Evolutionary conservation across 2,797 vertebrate species (phyloP).

Genomic region (Chaetophractus vellerosus): DNA sequence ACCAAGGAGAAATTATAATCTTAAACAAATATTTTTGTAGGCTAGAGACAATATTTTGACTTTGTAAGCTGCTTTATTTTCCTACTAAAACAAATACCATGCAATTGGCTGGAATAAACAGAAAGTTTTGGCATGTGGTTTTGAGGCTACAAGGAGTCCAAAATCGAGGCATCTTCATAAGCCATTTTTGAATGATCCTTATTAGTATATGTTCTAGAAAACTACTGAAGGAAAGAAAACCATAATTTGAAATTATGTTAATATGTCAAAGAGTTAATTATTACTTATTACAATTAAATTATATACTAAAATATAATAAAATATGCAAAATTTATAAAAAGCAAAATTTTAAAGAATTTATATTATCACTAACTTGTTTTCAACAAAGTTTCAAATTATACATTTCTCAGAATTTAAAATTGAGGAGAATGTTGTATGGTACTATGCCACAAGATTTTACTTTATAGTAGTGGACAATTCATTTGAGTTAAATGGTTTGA

Average conservation of each 20-base stretch:
- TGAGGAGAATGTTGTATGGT: rapidly evolving
- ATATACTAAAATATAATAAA: not conserved
- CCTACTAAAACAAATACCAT: too few relatives aligned
- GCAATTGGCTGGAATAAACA: too few relatives aligned
- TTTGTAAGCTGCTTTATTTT: not conserved
- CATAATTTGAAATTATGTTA: not conserved
- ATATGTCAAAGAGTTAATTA: not conserved
- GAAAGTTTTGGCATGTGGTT: too few relatives aligned
- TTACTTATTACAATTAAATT: not conserved
- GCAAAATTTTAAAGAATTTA: not conserved
- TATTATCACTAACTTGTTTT: not conserved
- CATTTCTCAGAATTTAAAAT: not conserved
- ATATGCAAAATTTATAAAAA: not conserved
- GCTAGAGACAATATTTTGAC: not conserved
- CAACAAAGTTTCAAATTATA: not conserved
- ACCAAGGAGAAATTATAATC: not conserved
- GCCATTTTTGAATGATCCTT: not conserved
- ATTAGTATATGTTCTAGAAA: not conserved
- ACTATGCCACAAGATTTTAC: not conserved
- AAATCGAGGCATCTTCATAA: too few relatives aligned
- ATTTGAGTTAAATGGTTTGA: not conserved
- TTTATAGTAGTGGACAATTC: not conserved
- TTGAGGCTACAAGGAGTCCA: too few relatives aligned
- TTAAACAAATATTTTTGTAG: not conserved
- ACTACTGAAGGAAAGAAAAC: not conserved